Base-by-base conservation (phyloP, 1,140 invertebrate genomes). In the Trichonephila clavata region DNA sequence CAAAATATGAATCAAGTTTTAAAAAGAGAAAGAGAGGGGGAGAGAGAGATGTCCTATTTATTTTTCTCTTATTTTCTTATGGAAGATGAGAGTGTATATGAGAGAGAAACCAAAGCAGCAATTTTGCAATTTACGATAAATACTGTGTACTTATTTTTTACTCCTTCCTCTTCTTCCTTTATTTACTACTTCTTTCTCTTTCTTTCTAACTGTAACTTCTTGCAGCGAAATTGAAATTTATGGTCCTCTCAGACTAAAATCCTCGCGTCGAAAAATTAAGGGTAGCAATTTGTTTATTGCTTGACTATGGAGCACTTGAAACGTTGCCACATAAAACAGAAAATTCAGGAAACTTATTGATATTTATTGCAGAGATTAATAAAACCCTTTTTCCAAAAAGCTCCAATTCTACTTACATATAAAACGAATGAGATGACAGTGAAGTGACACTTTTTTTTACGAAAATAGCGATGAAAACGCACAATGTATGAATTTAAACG, bases 281-380 rank as follows among this genome's bases (percentile, higher is more conserved):
- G 84, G 61, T 86, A 86, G 84, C 60, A 86, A 61, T 86, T 63
- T 86, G 84, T 86, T 86, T 86, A 86, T 63, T 86, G 84, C 24
- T 4, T 8, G 59, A 59, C n/a, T 20, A 24, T 61, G 59, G 16
- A 63, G 24, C n/a, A 24, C 27, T 21, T 57, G 59, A 84, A n/a
- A 43, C 20, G 39, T 59, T 57, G 21, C 81, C 50, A 77, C 32
- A 77, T 77, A 77, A 77, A 59, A 24, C n/a, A 83, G 50, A 20
- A 57, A 83, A 83, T 83, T 83, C 21, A 24, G 13, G 27, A 83
- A 57, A n/a, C 81, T 83, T 83, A 83, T 83, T 83, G 81, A 83
- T 83, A 83, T 83, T 83, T 83, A 83, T 83, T 59, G 43, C 81
- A n/a, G n/a, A 59, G 81, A 83, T 83, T 83, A 83, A 83, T 83